Percentiles rank a stretch among this genome's conserved stretches.
Conservation (phyloP, 2,113 vertebrate species). For the Aspidoscelis tigris region DNA sequence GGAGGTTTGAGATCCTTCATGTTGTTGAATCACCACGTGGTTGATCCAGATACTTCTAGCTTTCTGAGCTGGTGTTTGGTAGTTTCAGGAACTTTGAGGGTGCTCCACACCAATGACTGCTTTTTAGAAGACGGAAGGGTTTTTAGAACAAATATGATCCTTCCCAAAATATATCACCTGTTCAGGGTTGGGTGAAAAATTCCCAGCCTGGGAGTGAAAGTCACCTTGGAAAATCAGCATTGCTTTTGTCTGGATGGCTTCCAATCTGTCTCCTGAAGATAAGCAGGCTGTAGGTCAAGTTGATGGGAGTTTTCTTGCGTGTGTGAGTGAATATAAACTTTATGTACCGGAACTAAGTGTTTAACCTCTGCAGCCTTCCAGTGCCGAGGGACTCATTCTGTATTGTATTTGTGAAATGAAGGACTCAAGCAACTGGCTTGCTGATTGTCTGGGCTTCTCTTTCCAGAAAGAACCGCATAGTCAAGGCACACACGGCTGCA, state of each 20-base stretch:
- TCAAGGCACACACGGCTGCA: slow-evolving; percentile 1
- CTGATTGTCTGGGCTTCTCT: slow-evolving; percentile 32
- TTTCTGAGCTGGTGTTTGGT: too few species aligned
- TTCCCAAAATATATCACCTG: not conserved
- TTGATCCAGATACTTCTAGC: too few species aligned
- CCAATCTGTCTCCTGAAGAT: not conserved
- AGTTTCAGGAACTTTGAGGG: too few species aligned
- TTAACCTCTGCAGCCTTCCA: slow-evolving; percentile 31
- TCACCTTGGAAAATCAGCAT: not conserved
- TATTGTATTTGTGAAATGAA: slow-evolving; percentile 53
- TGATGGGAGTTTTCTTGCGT: not conserved
- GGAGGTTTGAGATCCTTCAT: too few species aligned
- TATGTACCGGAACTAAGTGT: slow-evolving; percentile 32
- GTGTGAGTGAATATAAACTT: slow-evolving; percentile 26
- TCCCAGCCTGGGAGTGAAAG: not conserved
- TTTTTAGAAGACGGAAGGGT: not conserved
- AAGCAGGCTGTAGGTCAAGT: not conserved
- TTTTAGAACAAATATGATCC: not conserved
- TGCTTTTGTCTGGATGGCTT: not conserved
- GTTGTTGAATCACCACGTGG: too few species aligned
- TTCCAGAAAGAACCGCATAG: slow-evolving; percentile 5
- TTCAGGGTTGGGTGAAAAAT: not conserved
- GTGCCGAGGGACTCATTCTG: slow-evolving; percentile 25
- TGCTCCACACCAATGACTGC: too few species aligned
- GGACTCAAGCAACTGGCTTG: slow-evolving; percentile 42